These are phyloP conservation scores for Phyllotreta cruciferae DNA, from an alignment of 2,888 invertebrate genomes.

Conservation along the genomic window DNA sequence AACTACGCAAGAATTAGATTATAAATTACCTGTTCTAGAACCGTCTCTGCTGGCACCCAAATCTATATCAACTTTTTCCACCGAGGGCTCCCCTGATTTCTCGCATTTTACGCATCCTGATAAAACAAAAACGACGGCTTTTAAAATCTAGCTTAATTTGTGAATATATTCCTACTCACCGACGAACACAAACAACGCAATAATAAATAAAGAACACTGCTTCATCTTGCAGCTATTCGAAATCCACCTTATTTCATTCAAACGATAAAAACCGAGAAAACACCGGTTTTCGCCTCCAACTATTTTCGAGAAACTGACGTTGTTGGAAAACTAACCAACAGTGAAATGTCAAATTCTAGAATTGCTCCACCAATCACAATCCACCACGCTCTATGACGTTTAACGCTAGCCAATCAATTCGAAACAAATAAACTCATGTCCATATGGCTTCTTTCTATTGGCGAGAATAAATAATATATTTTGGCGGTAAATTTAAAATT, in stretches of 20 bases:
- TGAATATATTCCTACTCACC: conserved; percentile 47
- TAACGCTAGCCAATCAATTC: conserved; percentile 42
- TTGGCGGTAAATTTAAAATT: too few species aligned
- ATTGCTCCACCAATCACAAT: conserved; percentile 48
- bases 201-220: conserved; percentile 50
- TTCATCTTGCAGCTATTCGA: conserved; percentile 50
- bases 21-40: conserved; percentile 80
- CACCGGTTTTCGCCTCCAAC: conserved; percentile 19
- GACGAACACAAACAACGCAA: conserved; percentile 50
- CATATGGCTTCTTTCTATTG: conserved; percentile 56
- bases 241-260: conserved; percentile 27
- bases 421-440: conserved; percentile 43
- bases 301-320: conserved; percentile 24
- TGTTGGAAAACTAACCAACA: conserved; percentile 17
- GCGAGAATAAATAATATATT: conserved; percentile 28
- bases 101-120: conserved; percentile 61
- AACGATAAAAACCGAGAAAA: conserved; percentile 26
- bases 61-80: conserved; percentile 76
- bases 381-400: conserved; percentile 52
- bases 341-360: conserved; percentile 33
- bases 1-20: conserved; percentile 54
- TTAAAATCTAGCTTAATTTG: background rate
- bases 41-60: conserved; percentile 86
- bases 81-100: conserved; percentile 60
- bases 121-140: background rate